Percentiles rank a stretch among this genome's conserved stretches.
These are phyloP conservation scores for Bos indicus DNA, from an alignment of 2,113 vertebrate species.

Conservation along the genomic window DNA sequence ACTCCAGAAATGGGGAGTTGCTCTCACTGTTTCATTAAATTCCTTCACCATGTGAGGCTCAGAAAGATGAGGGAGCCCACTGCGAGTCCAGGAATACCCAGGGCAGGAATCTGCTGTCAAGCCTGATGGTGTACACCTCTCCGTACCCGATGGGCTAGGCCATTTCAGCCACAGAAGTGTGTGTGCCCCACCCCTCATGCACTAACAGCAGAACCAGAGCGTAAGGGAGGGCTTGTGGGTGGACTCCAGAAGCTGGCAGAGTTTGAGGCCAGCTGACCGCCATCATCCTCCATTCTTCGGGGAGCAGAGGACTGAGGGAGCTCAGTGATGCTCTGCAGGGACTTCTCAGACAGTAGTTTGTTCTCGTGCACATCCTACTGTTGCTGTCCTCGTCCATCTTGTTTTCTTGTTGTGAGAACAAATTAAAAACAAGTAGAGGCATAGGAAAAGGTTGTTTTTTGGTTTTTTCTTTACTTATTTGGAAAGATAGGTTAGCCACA, in stretches of 20 bases:
- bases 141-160: fast-evolving
- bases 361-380: neutral
- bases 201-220: neutral
- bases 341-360: neutral
- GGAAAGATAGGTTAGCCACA: neutral
- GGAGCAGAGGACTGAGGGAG: neutral
- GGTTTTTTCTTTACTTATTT: neutral
- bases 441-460: neutral
- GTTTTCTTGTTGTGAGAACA: neutral
- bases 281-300: neutral
- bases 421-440: neutral
- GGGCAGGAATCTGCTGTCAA: neutral
- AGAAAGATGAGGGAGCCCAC: neutral
- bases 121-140: neutral
- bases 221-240: neutral
- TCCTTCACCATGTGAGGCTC: neutral
- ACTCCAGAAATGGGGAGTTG: neutral
- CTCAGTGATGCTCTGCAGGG: neutral
- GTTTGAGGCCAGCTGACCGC: neutral
- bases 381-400: neutral
- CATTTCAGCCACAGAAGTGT: neutral
- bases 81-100: neutral
- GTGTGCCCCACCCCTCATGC: neutral
- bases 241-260: neutral
- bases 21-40: neutral